Percentiles rank a stretch among this genome's conserved stretches.
Conservation (phyloP, 1,140 invertebrate genomes). For the Apocrypta bakeri region DNA sequence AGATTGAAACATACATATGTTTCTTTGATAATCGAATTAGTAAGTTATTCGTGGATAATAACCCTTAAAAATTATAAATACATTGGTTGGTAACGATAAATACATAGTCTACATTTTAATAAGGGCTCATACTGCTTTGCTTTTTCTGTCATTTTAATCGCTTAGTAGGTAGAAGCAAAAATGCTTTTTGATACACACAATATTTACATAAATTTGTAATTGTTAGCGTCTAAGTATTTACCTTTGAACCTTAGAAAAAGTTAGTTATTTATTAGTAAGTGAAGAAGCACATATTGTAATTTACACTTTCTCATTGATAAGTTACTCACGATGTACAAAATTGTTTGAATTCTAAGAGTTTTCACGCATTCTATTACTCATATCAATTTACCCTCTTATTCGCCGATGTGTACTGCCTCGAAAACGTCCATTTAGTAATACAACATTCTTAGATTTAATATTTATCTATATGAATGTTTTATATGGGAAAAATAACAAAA, state of each 20-base stretch:
- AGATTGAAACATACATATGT: neutral
- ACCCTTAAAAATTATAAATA: neutral
- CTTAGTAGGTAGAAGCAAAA: neutral
- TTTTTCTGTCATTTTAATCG: neutral
- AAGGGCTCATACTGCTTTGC: neutral
- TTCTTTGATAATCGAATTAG: neutral
- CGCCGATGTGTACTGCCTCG: constrained; percentile 34
- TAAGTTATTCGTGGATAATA: neutral
- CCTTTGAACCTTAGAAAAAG: neutral
- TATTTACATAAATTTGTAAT: neutral
- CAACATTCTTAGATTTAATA: constrained; percentile 46
- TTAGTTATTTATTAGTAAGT: neutral
- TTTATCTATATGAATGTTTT: constrained; percentile 59
- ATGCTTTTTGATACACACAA: constrained; percentile 4
- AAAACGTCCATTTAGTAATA: constrained; percentile 19
- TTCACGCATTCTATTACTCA: neutral
- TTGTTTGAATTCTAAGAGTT: neutral
- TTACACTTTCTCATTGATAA: neutral
- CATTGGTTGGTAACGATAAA: neutral
- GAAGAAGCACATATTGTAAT: neutral
- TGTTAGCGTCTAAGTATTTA: neutral
- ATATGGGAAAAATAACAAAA: constrained; percentile 48
- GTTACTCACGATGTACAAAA: neutral
- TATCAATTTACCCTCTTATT: constrained; percentile 29
- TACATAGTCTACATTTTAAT: constrained; percentile 15